phyloP scores from a whole-genome alignment of 2,888 invertebrate species.

The Cryptus viduatorius region DNA sequence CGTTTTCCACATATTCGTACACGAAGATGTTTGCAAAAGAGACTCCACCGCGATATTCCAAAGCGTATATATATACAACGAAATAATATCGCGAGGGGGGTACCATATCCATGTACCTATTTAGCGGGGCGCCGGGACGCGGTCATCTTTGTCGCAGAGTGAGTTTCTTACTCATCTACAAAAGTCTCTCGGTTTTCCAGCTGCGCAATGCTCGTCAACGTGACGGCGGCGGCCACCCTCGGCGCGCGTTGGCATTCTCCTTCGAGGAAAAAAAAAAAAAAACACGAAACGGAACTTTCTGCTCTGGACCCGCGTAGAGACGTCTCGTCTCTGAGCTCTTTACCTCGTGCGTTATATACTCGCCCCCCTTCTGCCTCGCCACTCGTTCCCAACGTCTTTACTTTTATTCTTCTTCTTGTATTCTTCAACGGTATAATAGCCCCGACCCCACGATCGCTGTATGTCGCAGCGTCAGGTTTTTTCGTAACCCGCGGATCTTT shows the following conservation, averaged over 20 bases:
- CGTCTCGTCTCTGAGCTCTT: conserved; percentile 58
- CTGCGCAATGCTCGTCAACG: conserved; percentile 84
- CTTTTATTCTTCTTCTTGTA: conserved; percentile 50
- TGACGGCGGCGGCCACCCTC: conserved; percentile 82
- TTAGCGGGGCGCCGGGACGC: conserved; percentile 52
- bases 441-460: conserved; percentile 67
- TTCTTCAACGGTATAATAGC: conserved; percentile 75
- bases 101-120: conserved; percentile 71
- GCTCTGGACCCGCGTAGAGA: conserved; percentile 62
- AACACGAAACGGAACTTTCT: conserved; percentile 50
- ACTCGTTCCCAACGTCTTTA: conserved; percentile 37
- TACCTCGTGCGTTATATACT: conserved; percentile 52
- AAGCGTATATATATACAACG: conserved; percentile 8
- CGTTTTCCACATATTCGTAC: conserved; percentile 45
- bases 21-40: conserved; percentile 4
- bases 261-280: conserved; percentile 66
- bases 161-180: conserved; percentile 67
- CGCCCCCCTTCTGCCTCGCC: conserved; percentile 30
- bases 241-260: conserved; percentile 76
- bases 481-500: conserved; percentile 25
- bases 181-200: conserved; percentile 80
- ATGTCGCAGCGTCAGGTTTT: conserved; percentile 65
- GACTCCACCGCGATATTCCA: conserved; percentile 5
- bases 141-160: conserved; percentile 60
- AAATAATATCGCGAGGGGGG: conserved; percentile 41